Evolutionary conservation across 2,797 vertebrate genomes (phyloP), one percentile per base, ranked within the genome.

Genomic region (Strix occidentalis): DNA sequence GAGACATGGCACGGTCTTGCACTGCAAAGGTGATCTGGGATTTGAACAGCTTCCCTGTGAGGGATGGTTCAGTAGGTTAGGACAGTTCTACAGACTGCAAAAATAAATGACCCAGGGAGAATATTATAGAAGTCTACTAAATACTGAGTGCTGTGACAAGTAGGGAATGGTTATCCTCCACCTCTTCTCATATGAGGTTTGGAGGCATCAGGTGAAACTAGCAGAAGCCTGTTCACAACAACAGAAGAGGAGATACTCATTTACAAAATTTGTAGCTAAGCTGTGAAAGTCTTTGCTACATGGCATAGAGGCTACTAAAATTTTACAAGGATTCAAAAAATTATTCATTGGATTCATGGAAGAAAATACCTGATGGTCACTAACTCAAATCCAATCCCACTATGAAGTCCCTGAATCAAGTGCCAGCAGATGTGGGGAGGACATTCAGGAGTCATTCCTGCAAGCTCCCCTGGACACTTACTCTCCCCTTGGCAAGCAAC

Each of bases 31-130:
- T 21, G 10, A 46, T 11, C 18, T 7, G 63, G 10, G 18, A 6
- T 45, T 13, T 51, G 56, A 60, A 58, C 0, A 1, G 56, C 46
- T 84, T 53, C 54, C 35, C 11, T 2, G 1, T 0, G 1, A 48
- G 45, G 19, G 11, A 21, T 9, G 17, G 48, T 21, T 82, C 28
- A 1, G 24, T 21, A 10, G n/a, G 26, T 48, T 51, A 43, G 46
- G 39, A 35, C 56, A 25, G 15, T 4, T 58, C 56, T n/a, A 21
- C 20, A 31, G 46, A 24, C 6, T 4, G 9, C 8, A 50, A 50
- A 45, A 56, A 58, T 13, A 37, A 14, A 23, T 5, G n/a, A 26
- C 11, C 19, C 28, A 31, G 29, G 61, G 29, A 65, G 45, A 64
- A 35, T 20, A 51, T 54, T 51, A 58, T 5, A 50, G 70, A 70